These are phyloP conservation scores for Pogona vitticeps DNA, from an alignment of 2,113 vertebrate species.

Conservation along the genomic window DNA sequence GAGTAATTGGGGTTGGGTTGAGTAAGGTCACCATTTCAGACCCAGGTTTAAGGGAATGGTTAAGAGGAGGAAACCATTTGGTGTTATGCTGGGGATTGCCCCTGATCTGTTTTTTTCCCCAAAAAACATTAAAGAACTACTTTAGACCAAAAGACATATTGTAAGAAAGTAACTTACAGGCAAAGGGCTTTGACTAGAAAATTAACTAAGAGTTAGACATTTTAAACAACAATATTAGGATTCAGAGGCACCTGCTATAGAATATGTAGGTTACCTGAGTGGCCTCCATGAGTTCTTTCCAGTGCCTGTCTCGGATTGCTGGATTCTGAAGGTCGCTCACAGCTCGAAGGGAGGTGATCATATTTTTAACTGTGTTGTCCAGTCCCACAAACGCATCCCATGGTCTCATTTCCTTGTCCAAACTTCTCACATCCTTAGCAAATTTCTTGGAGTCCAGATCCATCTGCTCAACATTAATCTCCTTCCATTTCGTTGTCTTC, in stretches of 20 bases:
- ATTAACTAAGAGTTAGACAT: not conserved
- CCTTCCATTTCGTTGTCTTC: slow-evolving; percentile 77
- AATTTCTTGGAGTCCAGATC: slow-evolving; percentile 78
- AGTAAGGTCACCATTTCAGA: no score
- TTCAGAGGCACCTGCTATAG: not conserved
- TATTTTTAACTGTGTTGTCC: slow-evolving; percentile 76
- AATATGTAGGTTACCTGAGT: slow-evolving; percentile 65
- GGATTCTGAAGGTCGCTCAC: slow-evolving; percentile 81
- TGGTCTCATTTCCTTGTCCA: slow-evolving; percentile 77
- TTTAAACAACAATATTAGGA: not conserved
- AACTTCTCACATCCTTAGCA: slow-evolving; percentile 70
- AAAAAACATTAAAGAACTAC: no score
- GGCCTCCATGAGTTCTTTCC: slow-evolving; percentile 79
- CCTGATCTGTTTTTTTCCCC: no score
- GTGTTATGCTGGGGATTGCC: no score
- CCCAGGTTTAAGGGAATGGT: not conserved
- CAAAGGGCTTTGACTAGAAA: not conserved
- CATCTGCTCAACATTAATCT: slow-evolving; percentile 79
- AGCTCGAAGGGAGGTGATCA: slow-evolving; percentile 68
- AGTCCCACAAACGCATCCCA: slow-evolving; percentile 76
- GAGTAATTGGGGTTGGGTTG: no score
- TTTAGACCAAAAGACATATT: not conserved
- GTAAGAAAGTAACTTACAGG: not conserved
- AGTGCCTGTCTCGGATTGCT: slow-evolving; percentile 76
- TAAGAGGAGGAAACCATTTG: no score